A percentile compares a stretch with the other conserved stretches of the same genome.
Evolutionary conservation across 2,888 invertebrate species (phyloP).

Genomic region (Myathropa florea): DNA sequence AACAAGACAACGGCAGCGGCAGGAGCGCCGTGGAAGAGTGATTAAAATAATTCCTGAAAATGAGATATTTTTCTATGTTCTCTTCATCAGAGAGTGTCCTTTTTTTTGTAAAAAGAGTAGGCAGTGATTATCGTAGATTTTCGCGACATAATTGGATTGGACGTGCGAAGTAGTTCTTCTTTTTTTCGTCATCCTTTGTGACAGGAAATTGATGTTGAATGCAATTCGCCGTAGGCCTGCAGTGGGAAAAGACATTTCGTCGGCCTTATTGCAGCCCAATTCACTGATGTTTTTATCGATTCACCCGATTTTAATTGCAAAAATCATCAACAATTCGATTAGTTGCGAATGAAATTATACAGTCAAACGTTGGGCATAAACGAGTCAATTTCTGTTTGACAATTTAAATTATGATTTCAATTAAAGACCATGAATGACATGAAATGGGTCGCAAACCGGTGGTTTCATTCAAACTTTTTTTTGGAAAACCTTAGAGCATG

Average conservation of each 20-base stretch:
- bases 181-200: neutral
- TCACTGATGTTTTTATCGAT: neutral
- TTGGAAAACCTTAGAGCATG: no score
- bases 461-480: no score
- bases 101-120: neutral
- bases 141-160: slow-evolving; percentile 24
- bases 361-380: neutral
- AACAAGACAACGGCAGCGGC: neutral
- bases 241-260: neutral
- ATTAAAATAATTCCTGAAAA: slow-evolving; percentile 26
- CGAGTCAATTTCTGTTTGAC: neutral
- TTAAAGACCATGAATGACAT: neutral
- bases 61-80: neutral
- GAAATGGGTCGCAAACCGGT: no score
- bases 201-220: neutral
- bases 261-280: neutral
- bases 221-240: neutral
- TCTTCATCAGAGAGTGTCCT: neutral
- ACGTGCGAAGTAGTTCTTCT: neutral
- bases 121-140: slow-evolving; percentile 15
- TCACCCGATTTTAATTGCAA: neutral
- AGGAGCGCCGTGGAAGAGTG: neutral
- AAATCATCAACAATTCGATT: neutral
- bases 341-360: neutral
- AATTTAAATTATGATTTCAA: neutral